Percentiles rank a stretch among this genome's conserved stretches.
Conservation (phyloP, 2,797 vertebrate genomes). For the Adelosebastes latens region DNA sequence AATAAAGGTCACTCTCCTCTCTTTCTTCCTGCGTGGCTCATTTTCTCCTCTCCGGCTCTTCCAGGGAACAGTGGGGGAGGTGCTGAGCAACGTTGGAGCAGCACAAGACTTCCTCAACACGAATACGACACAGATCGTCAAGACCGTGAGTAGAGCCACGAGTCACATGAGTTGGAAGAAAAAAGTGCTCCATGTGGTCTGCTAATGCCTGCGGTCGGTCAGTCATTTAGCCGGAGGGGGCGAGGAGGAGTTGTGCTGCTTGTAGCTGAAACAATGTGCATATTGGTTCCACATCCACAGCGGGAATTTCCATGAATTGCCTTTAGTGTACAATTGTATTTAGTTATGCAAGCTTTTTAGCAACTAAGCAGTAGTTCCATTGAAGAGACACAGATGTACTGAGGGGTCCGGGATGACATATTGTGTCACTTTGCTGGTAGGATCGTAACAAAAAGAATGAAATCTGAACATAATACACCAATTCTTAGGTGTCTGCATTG, state of each 20-base stretch:
- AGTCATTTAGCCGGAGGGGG: conserved; percentile 43
- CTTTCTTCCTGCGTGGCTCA: background rate
- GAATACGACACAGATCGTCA: conserved; percentile 75
- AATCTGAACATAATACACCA: background rate
- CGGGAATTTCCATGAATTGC: background rate
- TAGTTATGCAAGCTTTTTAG: background rate
- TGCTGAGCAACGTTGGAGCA: conserved; percentile 51
- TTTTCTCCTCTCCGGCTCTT: conserved; percentile 21
- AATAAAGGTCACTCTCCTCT: background rate
- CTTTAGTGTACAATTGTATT: background rate
- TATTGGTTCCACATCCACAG: conserved; percentile 18
- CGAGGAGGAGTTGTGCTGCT: background rate
- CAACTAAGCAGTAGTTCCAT: background rate
- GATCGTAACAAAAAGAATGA: background rate
- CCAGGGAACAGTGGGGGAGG: conserved; percentile 66
- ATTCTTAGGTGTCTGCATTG: background rate
- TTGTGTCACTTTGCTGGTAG: background rate
- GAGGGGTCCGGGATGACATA: background rate
- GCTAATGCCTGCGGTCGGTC: conserved; percentile 56
- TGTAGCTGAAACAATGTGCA: conserved; percentile 8
- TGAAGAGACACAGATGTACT: background rate
- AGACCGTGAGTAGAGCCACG: conserved; percentile 82
- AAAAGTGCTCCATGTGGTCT: conserved; percentile 55
- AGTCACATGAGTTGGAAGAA: conserved; percentile 69
- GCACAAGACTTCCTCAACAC: conserved; percentile 81